A percentile compares a stretch with the other conserved stretches of the same genome.
phyloP scores from a whole-genome alignment of 2,797 vertebrate genomes.

The Clarias laeviceps region DNA sequence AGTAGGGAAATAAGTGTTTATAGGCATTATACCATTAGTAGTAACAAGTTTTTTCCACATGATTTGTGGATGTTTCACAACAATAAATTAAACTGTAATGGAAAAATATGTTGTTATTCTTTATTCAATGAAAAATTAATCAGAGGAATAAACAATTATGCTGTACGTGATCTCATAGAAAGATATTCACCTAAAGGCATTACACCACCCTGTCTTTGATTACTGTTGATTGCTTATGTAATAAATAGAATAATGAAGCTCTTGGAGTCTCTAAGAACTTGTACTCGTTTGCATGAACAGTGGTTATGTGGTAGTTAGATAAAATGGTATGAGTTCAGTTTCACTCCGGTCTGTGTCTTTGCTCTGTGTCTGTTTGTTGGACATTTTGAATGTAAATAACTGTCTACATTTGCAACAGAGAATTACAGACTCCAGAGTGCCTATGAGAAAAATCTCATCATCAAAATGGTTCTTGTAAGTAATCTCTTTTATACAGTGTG shows the following conservation, averaged over 20 bases:
- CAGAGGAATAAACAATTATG: neutral
- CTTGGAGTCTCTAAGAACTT: neutral
- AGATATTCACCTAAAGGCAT: neutral
- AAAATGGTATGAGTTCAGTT: neutral
- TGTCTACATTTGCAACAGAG: constrained; percentile 73
- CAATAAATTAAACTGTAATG: neutral
- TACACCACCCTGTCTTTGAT: neutral
- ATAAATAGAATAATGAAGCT: neutral
- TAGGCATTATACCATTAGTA: neutral
- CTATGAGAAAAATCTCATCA: constrained; percentile 98
- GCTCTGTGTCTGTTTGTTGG: neutral
- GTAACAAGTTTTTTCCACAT: neutral
- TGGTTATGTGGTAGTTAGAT: neutral
- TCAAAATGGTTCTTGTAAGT: constrained; percentile 98
- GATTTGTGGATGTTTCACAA: neutral
- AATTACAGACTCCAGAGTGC: constrained; percentile 98
- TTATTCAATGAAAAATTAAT: neutral
- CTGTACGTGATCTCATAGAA: neutral
- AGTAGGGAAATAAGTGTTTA: neutral
- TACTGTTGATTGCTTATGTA: neutral
- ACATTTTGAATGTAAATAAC: constrained; percentile 28
- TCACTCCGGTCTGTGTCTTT: neutral
- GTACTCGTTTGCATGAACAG: neutral
- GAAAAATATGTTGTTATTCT: neutral
- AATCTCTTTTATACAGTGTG: constrained; percentile 24